Evolutionary conservation across 1,140 invertebrate species (phyloP).

Genomic region (Diabrotica undecimpunctata): DNA sequence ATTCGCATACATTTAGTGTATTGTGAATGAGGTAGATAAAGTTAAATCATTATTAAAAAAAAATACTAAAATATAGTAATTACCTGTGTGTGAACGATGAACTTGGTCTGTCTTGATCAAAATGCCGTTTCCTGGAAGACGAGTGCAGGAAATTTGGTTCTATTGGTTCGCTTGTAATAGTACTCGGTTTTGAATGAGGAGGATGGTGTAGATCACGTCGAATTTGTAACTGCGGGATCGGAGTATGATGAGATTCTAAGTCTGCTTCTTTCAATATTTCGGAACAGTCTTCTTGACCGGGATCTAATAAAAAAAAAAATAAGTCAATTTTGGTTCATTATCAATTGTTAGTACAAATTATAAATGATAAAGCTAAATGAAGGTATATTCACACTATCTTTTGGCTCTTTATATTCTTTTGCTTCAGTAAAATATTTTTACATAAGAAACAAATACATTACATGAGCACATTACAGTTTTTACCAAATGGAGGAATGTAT

Average conservation of each 20-base stretch:
- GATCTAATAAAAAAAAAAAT: conserved; percentile 38
- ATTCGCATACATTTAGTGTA: no score
- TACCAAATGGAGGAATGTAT: no score
- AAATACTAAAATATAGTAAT: neutral
- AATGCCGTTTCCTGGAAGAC: conserved; percentile 39
- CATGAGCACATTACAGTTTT: no score
- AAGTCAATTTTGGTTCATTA: no score
- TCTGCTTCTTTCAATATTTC: conserved; percentile 46
- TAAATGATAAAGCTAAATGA: no score
- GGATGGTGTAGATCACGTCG: conserved; percentile 64
- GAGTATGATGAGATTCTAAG: conserved; percentile 40
- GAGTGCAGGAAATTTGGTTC: conserved; percentile 35
- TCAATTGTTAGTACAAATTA: no score
- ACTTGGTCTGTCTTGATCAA: conserved; percentile 38
- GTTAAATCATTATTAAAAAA: no score
- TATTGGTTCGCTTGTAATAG: conserved; percentile 46
- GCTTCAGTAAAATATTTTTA: no score
- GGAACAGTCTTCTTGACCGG: conserved; percentile 53
- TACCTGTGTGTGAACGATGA: conserved; percentile 13
- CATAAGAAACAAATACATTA: no score
- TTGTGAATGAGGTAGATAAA: no score
- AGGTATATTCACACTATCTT: no score
- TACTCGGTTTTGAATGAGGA: conserved; percentile 45
- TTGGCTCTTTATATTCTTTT: no score
- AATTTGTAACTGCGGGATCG: conserved; percentile 64